A percentile compares a stretch with the other conserved stretches of the same genome.
phyloP scores from a whole-genome alignment of 2,113 vertebrate genomes.

The Ammodytes marinus region DNA sequence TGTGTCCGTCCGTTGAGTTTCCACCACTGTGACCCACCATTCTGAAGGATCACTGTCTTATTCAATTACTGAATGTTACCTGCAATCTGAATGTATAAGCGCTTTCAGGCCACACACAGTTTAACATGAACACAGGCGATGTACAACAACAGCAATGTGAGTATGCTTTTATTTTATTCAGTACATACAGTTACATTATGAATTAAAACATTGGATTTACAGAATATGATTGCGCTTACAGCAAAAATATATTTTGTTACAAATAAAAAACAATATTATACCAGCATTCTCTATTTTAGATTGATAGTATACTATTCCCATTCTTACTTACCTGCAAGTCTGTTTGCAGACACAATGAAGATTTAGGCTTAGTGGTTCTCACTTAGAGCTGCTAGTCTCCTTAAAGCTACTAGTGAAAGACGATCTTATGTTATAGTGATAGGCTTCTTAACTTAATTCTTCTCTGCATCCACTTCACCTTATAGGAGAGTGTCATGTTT shows the following conservation, averaged over 20 bases:
- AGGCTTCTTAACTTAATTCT: constrained; percentile 55
- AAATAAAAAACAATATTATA: neutral
- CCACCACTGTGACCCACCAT: constrained; percentile 18
- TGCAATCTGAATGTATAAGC: neutral
- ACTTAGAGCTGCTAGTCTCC: constrained; percentile 48
- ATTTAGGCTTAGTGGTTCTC: constrained; percentile 45
- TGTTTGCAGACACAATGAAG: constrained; percentile 65
- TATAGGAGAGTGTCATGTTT: neutral
- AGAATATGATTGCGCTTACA: neutral
- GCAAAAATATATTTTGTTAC: neutral
- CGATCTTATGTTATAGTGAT: constrained; percentile 35
- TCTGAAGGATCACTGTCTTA: constrained; percentile 16
- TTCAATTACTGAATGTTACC: constrained; percentile 21
- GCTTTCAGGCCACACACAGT: constrained; percentile 11
- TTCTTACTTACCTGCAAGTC: constrained; percentile 26
- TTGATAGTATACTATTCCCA: neutral
- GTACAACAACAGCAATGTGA: constrained; percentile 7
- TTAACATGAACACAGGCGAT: neutral
- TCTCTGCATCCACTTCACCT: constrained; percentile 12
- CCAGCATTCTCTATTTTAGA: neutral
- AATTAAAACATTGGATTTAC: neutral
- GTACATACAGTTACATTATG: neutral
- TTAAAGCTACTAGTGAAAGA: constrained; percentile 59
- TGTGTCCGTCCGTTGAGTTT: constrained; percentile 5
- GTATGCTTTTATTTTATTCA: constrained; percentile 46